Evolutionary conservation across 2,113 vertebrate genomes (phyloP).

Genomic region (Ascaphus truei): DNA sequence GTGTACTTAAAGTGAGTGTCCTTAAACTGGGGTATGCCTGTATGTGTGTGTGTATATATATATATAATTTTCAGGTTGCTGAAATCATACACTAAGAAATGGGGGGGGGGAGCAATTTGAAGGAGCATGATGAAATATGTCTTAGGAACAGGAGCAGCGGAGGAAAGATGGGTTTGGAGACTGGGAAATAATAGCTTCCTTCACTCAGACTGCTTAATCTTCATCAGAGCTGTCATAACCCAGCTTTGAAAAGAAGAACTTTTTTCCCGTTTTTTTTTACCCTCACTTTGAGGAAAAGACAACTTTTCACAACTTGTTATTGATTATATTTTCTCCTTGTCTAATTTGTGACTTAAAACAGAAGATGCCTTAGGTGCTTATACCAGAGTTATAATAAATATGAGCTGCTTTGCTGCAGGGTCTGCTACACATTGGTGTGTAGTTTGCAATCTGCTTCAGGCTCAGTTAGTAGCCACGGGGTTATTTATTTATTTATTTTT

Average conservation of each 20-base stretch:
- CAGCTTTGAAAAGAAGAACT: conserved; percentile 9
- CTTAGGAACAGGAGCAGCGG: background rate
- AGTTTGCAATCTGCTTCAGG: background rate
- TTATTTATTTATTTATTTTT: too few species aligned
- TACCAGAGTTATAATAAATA: background rate
- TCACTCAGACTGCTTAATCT: conserved; percentile 20
- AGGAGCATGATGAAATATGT: background rate
- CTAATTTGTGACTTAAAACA: conserved; percentile 14
- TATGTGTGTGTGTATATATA: background rate
- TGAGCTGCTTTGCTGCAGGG: background rate
- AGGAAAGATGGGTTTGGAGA: conserved; percentile 14
- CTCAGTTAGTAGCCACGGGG: too few species aligned
- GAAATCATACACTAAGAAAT: too few species aligned
- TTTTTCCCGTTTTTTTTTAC: too few species aligned
- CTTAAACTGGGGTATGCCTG: too few species aligned
- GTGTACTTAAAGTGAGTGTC: too few species aligned
- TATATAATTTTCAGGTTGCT: too few species aligned
- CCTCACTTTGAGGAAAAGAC: conserved; percentile 20
- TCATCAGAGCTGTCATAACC: conserved; percentile 29
- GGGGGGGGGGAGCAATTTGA: background rate
- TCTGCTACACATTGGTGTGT: background rate
- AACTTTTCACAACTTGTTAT: conserved; percentile 29
- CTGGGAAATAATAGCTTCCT: conserved; percentile 26
- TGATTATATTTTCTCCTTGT: conserved; percentile 27
- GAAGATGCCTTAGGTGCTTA: background rate